Base-by-base conservation (phyloP, 1,140 invertebrate genomes). In the Drosophila kikkawai region DNA sequence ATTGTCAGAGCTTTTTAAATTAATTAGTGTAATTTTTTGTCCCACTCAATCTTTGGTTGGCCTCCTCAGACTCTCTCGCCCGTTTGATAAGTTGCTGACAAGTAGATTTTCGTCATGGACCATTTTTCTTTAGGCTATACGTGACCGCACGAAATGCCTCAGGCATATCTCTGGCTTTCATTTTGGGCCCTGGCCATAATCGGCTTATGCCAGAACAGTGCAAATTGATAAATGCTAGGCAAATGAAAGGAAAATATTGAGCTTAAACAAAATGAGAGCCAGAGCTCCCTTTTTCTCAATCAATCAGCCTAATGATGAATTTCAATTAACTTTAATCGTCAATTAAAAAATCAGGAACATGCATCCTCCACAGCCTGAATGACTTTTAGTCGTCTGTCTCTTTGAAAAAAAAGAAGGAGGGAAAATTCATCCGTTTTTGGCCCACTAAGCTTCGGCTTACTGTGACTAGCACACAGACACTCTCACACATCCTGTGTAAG, bases 31-130 rank as follows among this genome's bases (percentile, higher is more conserved):
- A 51, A 67, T 80, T 84, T 75, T 83, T 75, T 65, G 50, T 66
- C 37, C 56, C 41, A 9, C 36, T 66, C 51, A 59, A 71, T 73
- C 69, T 59, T 12, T 37, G 67, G n/a, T 36, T 7, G 50, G 50
- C 19, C 36, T 26, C 50, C 12, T 34, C 37, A 70, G 15, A 60
- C 41, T 48, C 48, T 22, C 47, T 36, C 19, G 22, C 36, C 53
- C 53, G 29, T 64, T 69, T 42, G 84, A 87, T 88, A 87, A 87
- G 80, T 90, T 88, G 77, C 77, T 82, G 80, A 87, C 84, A 87
- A 87, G 84, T 75, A 84, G 84, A 88, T 88, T 87, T 88, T 70
- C 84, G 80, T 71, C 77, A 88, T 88, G 79, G 55, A 59, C 80
- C 69, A 87, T 87, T 88, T 88, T 83, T 80, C 73, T 34, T 63